Percentiles rank a stretch among this genome's conserved stretches.
Conservation (phyloP, 2,113 vertebrate species). For the Grus americana region DNA sequence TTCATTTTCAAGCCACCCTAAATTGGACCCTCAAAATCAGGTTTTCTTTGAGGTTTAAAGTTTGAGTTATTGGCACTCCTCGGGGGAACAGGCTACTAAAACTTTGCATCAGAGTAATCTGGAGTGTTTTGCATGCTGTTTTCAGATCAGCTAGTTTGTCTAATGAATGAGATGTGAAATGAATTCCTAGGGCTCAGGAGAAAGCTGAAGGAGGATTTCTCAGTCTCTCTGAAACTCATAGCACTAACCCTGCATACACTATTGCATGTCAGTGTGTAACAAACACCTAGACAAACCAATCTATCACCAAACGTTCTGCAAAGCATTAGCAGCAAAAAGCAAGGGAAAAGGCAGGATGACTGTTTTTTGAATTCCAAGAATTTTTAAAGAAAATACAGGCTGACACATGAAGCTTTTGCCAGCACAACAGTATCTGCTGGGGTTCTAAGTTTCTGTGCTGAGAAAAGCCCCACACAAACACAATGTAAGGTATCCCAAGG, state of each 20-base stretch:
- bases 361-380: neutral
- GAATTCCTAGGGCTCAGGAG: slow-evolving; percentile 29
- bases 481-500: neutral
- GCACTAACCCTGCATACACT: neutral
- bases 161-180: slow-evolving; percentile 76
- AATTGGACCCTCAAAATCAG: slow-evolving; percentile 22
- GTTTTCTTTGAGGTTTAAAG: slow-evolving; percentile 55
- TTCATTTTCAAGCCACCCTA: slow-evolving; percentile 14
- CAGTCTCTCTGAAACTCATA: neutral
- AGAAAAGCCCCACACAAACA: neutral
- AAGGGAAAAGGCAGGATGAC: neutral
- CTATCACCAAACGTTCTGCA: slow-evolving; percentile 67
- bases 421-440: neutral
- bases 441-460: neutral
- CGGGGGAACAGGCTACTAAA: slow-evolving; percentile 22
- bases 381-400: slow-evolving; percentile 11
- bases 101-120: neutral
- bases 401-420: neutral
- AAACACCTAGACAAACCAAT: slow-evolving; percentile 68
- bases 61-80: slow-evolving; percentile 66
- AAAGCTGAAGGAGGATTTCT: slow-evolving; percentile 46
- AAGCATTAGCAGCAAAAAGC: slow-evolving; percentile 59
- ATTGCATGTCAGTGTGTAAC: slow-evolving; percentile 39
- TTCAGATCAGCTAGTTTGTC: slow-evolving; percentile 58
- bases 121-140: slow-evolving; percentile 41